Evolutionary conservation across 2,797 vertebrate genomes (phyloP), one percentile per base, ranked within the genome.

Genomic region (Ceyx erithaca): DNA sequence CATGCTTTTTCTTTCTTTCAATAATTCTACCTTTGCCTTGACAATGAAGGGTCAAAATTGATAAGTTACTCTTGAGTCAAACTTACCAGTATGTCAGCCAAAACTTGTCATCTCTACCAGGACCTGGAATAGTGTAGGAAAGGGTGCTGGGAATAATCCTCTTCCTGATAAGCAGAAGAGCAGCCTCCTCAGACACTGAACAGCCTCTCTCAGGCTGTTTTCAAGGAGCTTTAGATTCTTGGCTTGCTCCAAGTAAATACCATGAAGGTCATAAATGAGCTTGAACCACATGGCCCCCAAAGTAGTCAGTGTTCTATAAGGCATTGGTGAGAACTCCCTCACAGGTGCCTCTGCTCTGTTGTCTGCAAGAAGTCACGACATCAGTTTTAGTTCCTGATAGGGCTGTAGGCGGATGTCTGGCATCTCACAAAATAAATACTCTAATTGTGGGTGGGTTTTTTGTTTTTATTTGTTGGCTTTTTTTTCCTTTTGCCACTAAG

Each of bases 41-140:
- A 25, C 37, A 75, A 28, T 33, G 86, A 77, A 80, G 55, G 77
- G 51, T 41, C 64, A 87, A 64, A 71, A 73, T 66, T 61, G 49
- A 57, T 35, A 33, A 86, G 59, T 28, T 58, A 43, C 58, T 70
- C 71, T 48, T 0, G 0, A 17, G 55, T 85, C 37, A 81, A 28
- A 37, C 54, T 23, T 30, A 48, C 6, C 30, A 40, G 35, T 21
- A 16, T 58, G 67, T 86, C 70, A 22, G 43, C 26, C 33, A 54
- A 6, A 12, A 63, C 13, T 3, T 89, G 8, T 3, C 28, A 19
- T 7, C 43, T 66, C 58, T 58, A 28, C 33, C 80, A 68, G 40
- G 35, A 89, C 35, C 57, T 55, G 54, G 70, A 57, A 3, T 45
- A 76, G 48, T 30, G 40, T 4, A 5, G 75, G 63, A 49, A 28